Evolutionary conservation across 2,888 invertebrate species (phyloP).

Genomic region (Erpobdella octoculata): DNA sequence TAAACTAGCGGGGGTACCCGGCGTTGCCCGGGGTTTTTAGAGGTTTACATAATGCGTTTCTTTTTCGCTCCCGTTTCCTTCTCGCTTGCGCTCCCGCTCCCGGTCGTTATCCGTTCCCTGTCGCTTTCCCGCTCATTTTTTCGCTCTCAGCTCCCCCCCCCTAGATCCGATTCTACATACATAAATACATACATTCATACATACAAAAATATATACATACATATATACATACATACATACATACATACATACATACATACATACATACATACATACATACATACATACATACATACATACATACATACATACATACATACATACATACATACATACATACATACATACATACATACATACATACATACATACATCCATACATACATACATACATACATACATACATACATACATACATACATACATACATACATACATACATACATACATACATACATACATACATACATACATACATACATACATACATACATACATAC

Average conservation of each 20-base stretch:
- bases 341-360: conserved; percentile 24
- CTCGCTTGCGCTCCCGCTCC: no score
- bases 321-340: conserved; percentile 29
- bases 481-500: conserved; percentile 28
- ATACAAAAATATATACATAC: no score
- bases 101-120: no score
- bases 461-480: conserved; percentile 17
- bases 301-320: conserved; percentile 20
- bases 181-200: no score
- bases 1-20: no score
- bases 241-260: background rate
- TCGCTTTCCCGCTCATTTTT: no score
- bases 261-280: background rate
- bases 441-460: conserved; percentile 21
- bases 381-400: conserved; percentile 18
- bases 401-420: conserved; percentile 23
- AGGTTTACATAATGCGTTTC: no score
- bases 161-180: no score
- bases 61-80: no score
- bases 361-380: no score
- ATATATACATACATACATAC: background rate
- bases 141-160: no score
- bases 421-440: conserved; percentile 20
- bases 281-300: background rate
- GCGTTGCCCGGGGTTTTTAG: no score